A percentile compares a stretch with the other conserved stretches of the same genome.
phyloP scores from a whole-genome alignment of 37 sponge, comb jelly and placozoan genomes.

The Cliona cf. orientalis region DNA sequence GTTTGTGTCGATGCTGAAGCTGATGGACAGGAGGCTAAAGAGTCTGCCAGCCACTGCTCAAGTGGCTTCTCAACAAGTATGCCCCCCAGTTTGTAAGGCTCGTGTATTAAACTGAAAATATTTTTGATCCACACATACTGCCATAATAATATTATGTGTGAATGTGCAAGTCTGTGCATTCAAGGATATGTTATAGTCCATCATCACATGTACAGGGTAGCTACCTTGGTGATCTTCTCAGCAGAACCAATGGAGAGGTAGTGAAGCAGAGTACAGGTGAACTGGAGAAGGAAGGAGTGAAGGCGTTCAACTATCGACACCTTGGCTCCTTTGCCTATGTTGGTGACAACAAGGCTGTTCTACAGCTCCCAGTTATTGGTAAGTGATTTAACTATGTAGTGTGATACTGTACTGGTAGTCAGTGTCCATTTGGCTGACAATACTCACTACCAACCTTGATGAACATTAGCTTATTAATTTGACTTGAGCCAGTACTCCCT shows the following conservation, averaged over 20 bases:
- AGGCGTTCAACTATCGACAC: conserved; percentile 57
- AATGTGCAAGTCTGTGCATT: not conserved
- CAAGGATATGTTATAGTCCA: not conserved
- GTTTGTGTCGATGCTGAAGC: conserved; percentile 41
- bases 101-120: not conserved
- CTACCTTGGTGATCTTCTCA: conserved; percentile 58
- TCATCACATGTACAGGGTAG: conserved; percentile 26
- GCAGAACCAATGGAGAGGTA: conserved; percentile 29
- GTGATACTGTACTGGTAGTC: not conserved
- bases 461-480: no score
- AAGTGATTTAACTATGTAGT: not conserved
- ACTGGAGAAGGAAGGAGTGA: not conserved
- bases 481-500: no score
- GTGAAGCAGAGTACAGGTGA: conserved; percentile 5
- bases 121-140: not conserved
- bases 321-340: conserved; percentile 82
- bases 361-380: conserved; percentile 67
- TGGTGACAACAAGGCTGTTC: conserved; percentile 69
- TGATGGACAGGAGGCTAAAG: conserved; percentile 54
- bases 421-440: no score
- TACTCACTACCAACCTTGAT: no score
- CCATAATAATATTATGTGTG: not conserved
- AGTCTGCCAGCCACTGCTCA: conserved; percentile 77
- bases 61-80: conserved; percentile 67
- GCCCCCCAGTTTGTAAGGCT: no score